Evolutionary conservation across 2,113 vertebrate genomes (phyloP).

Genomic region (Egretta garzetta): DNA sequence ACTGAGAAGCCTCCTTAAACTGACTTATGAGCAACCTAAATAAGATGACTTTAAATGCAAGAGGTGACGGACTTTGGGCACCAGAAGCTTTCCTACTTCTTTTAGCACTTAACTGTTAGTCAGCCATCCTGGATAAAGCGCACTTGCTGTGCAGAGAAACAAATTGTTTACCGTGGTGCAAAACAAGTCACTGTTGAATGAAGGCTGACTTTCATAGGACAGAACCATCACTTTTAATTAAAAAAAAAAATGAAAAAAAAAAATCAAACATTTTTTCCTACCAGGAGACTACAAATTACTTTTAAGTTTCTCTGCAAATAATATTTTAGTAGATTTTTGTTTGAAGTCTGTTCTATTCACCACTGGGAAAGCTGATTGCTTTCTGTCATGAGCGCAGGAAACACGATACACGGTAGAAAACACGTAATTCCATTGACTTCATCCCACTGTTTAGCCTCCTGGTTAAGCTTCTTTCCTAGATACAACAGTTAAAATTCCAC

Average conservation of each 20-base stretch:
- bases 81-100: background rate
- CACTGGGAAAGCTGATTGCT: background rate
- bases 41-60: background rate
- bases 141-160: background rate
- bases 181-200: background rate
- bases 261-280: background rate
- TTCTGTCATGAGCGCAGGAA: background rate
- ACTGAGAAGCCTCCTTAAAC: background rate
- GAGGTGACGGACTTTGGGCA: background rate
- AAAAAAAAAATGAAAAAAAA: background rate
- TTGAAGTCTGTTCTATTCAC: background rate
- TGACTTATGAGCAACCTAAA: background rate
- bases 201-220: background rate
- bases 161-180: background rate
- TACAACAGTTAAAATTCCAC: background rate
- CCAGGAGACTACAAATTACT: background rate
- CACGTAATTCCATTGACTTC: background rate
- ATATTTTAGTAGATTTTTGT: background rate
- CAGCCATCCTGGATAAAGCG: background rate
- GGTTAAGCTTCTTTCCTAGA: background rate
- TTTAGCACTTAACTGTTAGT: background rate
- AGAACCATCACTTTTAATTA: background rate
- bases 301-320: background rate
- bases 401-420: background rate
- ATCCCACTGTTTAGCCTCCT: background rate